These are phyloP conservation scores for Echinometra lucunter DNA, from an alignment of 53 echinoderm and acorn worm species.

Conservation along the genomic window DNA sequence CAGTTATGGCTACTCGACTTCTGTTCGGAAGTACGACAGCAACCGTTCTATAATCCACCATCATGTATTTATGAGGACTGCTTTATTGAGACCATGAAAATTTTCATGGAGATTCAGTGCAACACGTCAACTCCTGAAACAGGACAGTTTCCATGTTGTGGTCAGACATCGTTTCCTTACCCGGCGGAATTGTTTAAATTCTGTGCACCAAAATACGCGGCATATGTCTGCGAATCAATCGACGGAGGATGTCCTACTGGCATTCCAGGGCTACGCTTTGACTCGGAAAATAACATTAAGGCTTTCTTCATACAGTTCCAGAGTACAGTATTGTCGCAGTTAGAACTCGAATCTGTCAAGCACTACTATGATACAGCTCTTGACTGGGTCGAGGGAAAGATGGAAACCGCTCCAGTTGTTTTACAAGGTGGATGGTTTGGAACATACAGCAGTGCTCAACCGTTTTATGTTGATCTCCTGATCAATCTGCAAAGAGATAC, in stretches of 20 bases:
- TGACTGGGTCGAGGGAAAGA: conserved; percentile 71
- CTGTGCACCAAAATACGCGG: conserved; percentile 64
- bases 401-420: conserved; percentile 72
- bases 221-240: not conserved
- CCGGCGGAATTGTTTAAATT: conserved; percentile 69
- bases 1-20: conserved; percentile 83
- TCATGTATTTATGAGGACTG: conserved; percentile 36
- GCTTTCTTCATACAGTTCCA: conserved; percentile 61
- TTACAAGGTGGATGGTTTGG: conserved; percentile 80
- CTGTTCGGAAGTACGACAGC: conserved; percentile 72
- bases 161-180: conserved; percentile 73
- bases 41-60: conserved; percentile 70
- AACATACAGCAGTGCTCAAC: conserved; percentile 70
- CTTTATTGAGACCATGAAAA: conserved; percentile 77
- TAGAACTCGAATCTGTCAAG: conserved; percentile 52
- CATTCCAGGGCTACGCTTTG: conserved; percentile 68
- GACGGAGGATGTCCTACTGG: not conserved
- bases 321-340: conserved; percentile 29
- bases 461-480: conserved; percentile 82
- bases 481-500: conserved; percentile 71
- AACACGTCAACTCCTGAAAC: not conserved
- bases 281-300: conserved; percentile 4
- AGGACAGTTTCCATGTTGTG: conserved; percentile 76
- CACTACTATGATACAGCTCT: conserved; percentile 38
- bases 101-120: conserved; percentile 74